phyloP scores from a whole-genome alignment of 2,888 invertebrate genomes.

The Panopea generosa region DNA sequence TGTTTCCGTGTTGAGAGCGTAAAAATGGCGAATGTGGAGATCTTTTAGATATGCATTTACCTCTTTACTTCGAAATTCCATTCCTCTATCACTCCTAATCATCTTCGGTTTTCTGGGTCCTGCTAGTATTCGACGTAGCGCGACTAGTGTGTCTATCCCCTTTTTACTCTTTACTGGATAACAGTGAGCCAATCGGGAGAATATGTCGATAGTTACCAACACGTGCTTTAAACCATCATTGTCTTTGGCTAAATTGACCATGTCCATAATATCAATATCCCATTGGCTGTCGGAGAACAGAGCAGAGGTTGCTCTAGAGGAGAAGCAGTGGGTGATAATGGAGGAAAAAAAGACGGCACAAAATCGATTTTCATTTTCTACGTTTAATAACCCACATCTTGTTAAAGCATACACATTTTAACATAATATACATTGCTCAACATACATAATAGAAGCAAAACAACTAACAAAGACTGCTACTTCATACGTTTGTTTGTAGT shows the following conservation, averaged over 20 bases:
- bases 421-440: no score
- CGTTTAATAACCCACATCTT: no score
- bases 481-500: no score
- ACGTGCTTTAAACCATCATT: constrained; percentile 36
- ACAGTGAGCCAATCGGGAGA: no score
- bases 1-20: constrained; percentile 18
- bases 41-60: constrained; percentile 26
- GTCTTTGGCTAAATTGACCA: constrained; percentile 14
- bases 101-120: constrained; percentile 35
- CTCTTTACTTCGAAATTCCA: constrained; percentile 25
- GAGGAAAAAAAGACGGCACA: no score
- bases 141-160: constrained; percentile 17
- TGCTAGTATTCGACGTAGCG: constrained; percentile 27
- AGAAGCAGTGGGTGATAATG: no score
- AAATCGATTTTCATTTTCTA: no score
- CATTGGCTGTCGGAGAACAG: constrained; percentile 46
- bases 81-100: constrained; percentile 32
- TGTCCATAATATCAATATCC: constrained; percentile 43
- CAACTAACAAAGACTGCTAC: no score
- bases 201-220: constrained; percentile 35
- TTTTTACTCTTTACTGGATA: constrained; percentile 44
- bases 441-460: no score
- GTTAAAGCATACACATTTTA: no score
- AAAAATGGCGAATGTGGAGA: constrained; percentile 26
- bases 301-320: no score